Base-by-base conservation (phyloP, 2,113 vertebrate genomes). In the Channa argus region DNA sequence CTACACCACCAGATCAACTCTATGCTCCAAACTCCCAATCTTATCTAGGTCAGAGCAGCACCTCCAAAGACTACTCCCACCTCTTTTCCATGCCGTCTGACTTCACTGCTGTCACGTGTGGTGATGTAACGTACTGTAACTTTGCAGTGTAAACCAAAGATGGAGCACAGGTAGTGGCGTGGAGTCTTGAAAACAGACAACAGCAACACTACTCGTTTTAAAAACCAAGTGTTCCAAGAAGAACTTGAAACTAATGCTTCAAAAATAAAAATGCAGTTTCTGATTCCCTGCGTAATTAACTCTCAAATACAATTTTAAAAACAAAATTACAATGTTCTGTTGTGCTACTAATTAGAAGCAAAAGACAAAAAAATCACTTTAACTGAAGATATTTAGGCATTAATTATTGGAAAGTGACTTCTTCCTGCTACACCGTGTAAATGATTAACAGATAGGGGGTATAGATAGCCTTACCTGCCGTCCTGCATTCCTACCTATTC, bases 41-140 rank as follows among this genome's bases (percentile, higher is more conserved):
- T 75, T 83, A 91, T 90, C 80, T 92, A 82, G 90, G 91, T 89
- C 89, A 88, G 68, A 82, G 83, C 86, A 71, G 74, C 79, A 78
- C 77, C 82, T 88, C 79, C 80, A 71, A 59, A 90, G 64, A 79
- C 52, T 86, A 70, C 74, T 73, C 79, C 80, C 69, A 66, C 63
- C 67, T 74, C 77, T 61, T 78, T 68, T 71, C 54, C 44, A 55
- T 76, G 74, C 52, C 14, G 58, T 60, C 59, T 77, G 71, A 63
- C 65, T 77, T 79, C 85, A 88, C 85, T 88, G 82, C 86, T 86
- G 83, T 82, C 62, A 62, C 83, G 68, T 52, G 69, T 38, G 46
- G 77, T 91, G 91, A 91, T 91, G 89, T 91, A 92, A 92, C 73
- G 10, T 52, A 82, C 73, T 89, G 90, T 88, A 92, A 92, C 78